Evolutionary conservation across 2,888 invertebrate species (phyloP).

Genomic region (Smittia aterrima): DNA sequence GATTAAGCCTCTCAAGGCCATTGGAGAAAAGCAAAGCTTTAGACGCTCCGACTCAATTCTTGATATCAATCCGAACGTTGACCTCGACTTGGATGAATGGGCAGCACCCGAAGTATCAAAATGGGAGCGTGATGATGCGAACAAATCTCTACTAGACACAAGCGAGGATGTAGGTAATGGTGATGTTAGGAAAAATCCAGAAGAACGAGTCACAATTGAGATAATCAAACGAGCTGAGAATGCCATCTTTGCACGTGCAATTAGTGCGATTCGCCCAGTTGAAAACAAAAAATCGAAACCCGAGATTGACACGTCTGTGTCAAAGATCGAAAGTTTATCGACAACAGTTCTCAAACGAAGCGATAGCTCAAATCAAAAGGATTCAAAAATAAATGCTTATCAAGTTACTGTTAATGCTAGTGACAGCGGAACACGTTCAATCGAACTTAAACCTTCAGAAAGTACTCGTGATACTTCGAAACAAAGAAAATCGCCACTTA

Average conservation of each 20-base stretch:
- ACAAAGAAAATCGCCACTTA: slow-evolving; percentile 57
- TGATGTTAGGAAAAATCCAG: slow-evolving; percentile 44
- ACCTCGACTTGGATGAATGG: slow-evolving; percentile 47
- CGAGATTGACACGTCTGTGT: slow-evolving; percentile 46
- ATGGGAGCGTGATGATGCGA: slow-evolving; percentile 84
- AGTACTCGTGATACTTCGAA: slow-evolving; percentile 49
- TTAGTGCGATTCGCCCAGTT: slow-evolving; percentile 73
- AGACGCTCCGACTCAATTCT: slow-evolving; percentile 49
- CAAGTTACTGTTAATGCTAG: slow-evolving; percentile 59
- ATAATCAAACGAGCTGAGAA: slow-evolving; percentile 89
- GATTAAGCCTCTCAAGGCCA: neutral
- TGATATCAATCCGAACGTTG: slow-evolving; percentile 47
- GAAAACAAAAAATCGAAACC: slow-evolving; percentile 68
- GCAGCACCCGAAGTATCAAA: slow-evolving; percentile 72
- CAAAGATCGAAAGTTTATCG: neutral
- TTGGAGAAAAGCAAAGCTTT: slow-evolving; percentile 42
- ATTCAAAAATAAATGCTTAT: slow-evolving; percentile 55
- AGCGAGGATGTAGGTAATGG: slow-evolving; percentile 57
- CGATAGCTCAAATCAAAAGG: slow-evolving; percentile 46
- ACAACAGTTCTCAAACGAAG: neutral
- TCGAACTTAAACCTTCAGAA: slow-evolving; percentile 56
- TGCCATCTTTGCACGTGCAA: slow-evolving; percentile 85
- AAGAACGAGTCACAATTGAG: slow-evolving; percentile 76
- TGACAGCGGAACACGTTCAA: slow-evolving; percentile 53
- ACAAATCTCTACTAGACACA: slow-evolving; percentile 24